Evolutionary conservation across 1,140 invertebrate species (phyloP), one percentile per base, ranked within the genome.

Genomic region (Mylabris phalerata): DNA sequence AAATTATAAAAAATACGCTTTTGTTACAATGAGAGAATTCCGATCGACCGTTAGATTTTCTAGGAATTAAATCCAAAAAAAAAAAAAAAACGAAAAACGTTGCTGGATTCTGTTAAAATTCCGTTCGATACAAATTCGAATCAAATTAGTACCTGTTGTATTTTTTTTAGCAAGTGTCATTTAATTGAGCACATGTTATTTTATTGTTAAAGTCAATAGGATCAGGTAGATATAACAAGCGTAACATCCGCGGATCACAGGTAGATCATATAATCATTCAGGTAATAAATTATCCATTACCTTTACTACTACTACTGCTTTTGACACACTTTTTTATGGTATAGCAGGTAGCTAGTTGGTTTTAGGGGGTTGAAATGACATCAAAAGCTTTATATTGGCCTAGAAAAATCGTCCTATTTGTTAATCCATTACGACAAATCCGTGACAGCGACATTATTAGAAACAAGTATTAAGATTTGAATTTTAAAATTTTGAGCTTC

Each of bases 221-320:
- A 32, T 32, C 32, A 32, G 32, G 50, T 32, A 45, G 38, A 54
- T 45, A 7, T 54, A 54, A 54, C 51, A 54, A 54, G 51, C 51
- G 51, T 46, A 45, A 54, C 32, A 54, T 54, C 50, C 50, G 50
- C 50, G 50, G 39, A 54, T 19, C 50, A 32, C 42, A 45, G 50
- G 50, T 54, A 54, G 43, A 54, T 54, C 46, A 54, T 42, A 32
- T 32, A 38, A 54, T 54, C 51, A 54, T 5, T 45, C 51, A 54
- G 51, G 51, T 54, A 54, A 54, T 54, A 54, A 54, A 54, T 54
- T 46, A 54, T 45, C 51, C 51, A 45, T 54, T 54, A 45, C 43
- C 43, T 54, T 40, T 40, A 50, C 19, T 19, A 19, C 19, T 19
- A 19, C 7, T 52, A 43, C 27, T 40, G 9, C 24, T 32, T 42